Percentiles rank a stretch among this genome's conserved stretches.
Evolutionary conservation across 1,140 invertebrate genomes (phyloP).

Genomic region (Matsumurasca onukii): DNA sequence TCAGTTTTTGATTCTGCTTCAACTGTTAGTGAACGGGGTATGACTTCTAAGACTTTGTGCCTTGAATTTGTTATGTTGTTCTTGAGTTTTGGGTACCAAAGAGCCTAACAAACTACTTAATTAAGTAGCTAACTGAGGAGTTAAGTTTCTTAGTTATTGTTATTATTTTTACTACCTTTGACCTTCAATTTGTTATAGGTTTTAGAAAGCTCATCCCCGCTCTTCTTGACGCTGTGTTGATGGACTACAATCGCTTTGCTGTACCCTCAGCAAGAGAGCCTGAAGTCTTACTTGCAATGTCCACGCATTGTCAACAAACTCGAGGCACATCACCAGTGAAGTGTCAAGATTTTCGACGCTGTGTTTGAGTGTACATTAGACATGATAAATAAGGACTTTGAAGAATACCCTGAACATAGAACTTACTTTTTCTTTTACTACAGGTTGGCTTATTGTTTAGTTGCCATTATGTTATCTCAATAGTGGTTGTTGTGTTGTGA

Average conservation of each 20-base stretch:
- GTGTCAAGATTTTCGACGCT: conserved; percentile 98
- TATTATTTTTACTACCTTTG: too few relatives aligned
- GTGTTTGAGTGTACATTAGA: conserved; percentile 98
- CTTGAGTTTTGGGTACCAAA: too few relatives aligned
- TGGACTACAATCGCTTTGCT: conserved; percentile 95
- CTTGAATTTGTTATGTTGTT: too few relatives aligned
- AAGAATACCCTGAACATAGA: conserved; percentile 98
- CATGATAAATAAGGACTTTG: conserved; percentile 99
- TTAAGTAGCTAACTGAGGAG: too few relatives aligned
- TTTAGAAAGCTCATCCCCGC: conserved; percentile 96
- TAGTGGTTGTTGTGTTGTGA: too few relatives aligned
- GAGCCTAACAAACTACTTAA: too few relatives aligned
- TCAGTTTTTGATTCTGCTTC: too few relatives aligned
- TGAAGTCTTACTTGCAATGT: conserved; percentile 97
- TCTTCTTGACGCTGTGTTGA: conserved; percentile 91
- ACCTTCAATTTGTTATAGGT: conserved; percentile 61
- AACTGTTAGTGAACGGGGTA: too few relatives aligned
- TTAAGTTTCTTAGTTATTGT: too few relatives aligned
- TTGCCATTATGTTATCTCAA: too few relatives aligned
- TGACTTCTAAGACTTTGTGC: too few relatives aligned
- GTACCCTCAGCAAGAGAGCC: conserved; percentile 95
- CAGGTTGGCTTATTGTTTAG: too few relatives aligned
- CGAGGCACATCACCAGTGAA: conserved; percentile 88
- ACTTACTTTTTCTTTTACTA: conserved; percentile 94
- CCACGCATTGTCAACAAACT: conserved; percentile 95